Evolutionary conservation across 1,140 invertebrate species (phyloP).

Genomic region (Dolichoris vasculosae): DNA sequence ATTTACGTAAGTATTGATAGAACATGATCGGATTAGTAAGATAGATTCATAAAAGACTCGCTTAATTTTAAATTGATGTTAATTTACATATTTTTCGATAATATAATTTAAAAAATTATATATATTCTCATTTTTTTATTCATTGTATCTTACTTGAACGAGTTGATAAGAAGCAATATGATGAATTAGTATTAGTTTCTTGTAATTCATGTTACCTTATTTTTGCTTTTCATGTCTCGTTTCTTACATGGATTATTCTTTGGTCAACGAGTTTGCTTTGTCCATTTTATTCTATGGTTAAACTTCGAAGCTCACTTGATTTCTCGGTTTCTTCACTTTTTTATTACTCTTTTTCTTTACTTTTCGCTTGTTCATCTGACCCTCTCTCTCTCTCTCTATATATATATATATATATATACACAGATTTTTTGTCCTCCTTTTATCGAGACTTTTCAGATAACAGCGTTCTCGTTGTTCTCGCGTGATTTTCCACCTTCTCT

Average conservation of each 20-base stretch:
- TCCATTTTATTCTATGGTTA: not conserved
- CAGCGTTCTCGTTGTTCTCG: not conserved
- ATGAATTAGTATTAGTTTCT: not conserved
- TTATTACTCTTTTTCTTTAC: not conserved
- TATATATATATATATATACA: not conserved
- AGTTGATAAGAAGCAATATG: not conserved
- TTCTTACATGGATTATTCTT: not conserved
- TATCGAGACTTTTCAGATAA: not conserved
- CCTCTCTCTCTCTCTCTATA: not conserved
- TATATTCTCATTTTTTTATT: not conserved
- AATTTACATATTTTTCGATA: not conserved
- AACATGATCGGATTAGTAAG: not conserved
- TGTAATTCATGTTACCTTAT: not conserved
- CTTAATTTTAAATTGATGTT: not conserved
- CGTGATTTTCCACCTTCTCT: conserved; percentile 7
- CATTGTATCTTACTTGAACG: not conserved
- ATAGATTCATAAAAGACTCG: not conserved
- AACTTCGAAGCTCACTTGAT: conserved; percentile 17
- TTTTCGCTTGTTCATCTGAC: not conserved
- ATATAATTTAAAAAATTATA: not conserved
- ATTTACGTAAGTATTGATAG: not conserved
- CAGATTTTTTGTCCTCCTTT: not conserved
- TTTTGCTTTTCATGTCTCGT: not conserved
- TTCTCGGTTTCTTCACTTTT: no score
- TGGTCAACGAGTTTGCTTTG: conserved; percentile 20